phyloP scores from a whole-genome alignment of 2,888 invertebrate genomes.

The Apotomis capreana region DNA sequence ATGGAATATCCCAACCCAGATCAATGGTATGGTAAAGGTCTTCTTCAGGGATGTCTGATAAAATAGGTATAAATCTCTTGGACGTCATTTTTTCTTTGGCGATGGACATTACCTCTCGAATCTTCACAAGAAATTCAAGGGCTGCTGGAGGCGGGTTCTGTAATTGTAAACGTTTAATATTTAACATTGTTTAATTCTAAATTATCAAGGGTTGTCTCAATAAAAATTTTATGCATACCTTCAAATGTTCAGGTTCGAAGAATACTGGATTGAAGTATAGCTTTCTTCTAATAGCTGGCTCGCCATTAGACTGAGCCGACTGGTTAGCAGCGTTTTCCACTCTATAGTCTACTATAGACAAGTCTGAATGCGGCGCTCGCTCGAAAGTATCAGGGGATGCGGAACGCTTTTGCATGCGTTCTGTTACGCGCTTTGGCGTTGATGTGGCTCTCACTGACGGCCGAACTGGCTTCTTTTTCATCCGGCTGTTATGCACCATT shows the following conservation, averaged over 20 bases:
- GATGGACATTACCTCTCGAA: constrained; percentile 94
- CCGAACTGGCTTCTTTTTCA: constrained; percentile 71
- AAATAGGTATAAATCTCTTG: constrained; percentile 90
- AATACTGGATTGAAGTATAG: constrained; percentile 95
- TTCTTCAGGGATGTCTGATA: constrained; percentile 92
- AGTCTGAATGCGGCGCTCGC: constrained; percentile 76
- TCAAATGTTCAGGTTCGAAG: constrained; percentile 92
- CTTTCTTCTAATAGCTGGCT: constrained; percentile 85
- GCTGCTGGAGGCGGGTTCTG: constrained; percentile 96
- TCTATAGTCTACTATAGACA: constrained; percentile 76
- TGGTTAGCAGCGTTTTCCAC: constrained; percentile 59
- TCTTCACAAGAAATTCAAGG: constrained; percentile 93
- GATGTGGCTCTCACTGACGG: constrained; percentile 61
- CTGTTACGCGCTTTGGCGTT: constrained; percentile 62
- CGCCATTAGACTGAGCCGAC: constrained; percentile 68
- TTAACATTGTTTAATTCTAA: constrained; percentile 80
- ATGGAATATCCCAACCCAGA: constrained; percentile 77
- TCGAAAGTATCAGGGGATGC: constrained; percentile 75
- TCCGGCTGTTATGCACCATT: constrained; percentile 69
- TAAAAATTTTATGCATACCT: constrained; percentile 82
- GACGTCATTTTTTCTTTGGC: constrained; percentile 94
- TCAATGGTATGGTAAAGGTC: constrained; percentile 80
- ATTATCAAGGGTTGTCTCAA: background rate
- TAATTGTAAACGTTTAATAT: constrained; percentile 46
- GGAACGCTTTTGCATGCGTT: constrained; percentile 69